Base-by-base conservation (phyloP, 2,888 invertebrate genomes). In the Fabriciana adippe region DNA sequence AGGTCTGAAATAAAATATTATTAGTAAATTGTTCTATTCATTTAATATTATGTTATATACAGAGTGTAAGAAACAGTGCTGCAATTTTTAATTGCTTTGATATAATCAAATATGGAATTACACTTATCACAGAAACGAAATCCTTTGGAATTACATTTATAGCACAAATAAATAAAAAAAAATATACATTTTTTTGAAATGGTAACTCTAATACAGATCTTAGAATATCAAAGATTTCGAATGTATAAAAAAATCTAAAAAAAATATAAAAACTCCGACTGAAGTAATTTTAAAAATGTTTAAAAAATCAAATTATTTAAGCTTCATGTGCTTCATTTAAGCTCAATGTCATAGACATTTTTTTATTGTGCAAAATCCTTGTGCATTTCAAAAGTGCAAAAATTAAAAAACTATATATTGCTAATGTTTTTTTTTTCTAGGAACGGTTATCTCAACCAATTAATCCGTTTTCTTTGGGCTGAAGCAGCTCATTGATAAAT, bases 401-500 rank as follows among this genome's bases (percentile, higher is more conserved):
- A n/a, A n/a, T n/a, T n/a, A n/a, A n/a, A 41, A 11, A 41, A 11
- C 1, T 41, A 8, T 35, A 41, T 41, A 1, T 41, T 41, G 13
- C n/a, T 55, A 31, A 16, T 2, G 5, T 4, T 0, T 1, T 2
- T n/a, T 31, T 60, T 13, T 57, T 47, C 48, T n/a, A 54, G 55
- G 47, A 6, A 13, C 47, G 13, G 45, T 3, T 14, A 1, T 5
- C 64, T 74, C 76, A 84, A 2, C 79, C 81, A 21, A 85, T 74
- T 1, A 91, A 77, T 2, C 88, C 90, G 83, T 97, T 96, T 75
- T 94, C 85, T 73, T 94, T 90, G 0, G 98, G 98, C 82, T 97
- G 95, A 63, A 98, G 93, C 75, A 98, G 95, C 79, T 98, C 97
- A 18, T 95, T 93, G 2, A 97, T 94, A 73, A 98, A 95, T 45